Percentiles rank a stretch among this genome's conserved stretches.
Evolutionary conservation across 1,140 invertebrate genomes (phyloP).

Genomic region (Zophobas atratus): DNA sequence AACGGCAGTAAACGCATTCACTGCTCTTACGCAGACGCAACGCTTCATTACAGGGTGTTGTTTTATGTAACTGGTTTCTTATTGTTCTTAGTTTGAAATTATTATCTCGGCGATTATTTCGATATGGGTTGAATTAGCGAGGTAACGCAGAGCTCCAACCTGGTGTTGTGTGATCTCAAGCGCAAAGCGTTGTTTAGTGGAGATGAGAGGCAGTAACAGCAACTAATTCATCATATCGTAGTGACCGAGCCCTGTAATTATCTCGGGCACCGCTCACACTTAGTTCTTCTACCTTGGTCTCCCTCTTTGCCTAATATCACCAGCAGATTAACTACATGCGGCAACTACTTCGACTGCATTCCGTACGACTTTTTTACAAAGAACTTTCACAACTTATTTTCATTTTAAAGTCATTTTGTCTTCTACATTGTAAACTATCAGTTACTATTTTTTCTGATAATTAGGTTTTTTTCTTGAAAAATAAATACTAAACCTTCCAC

Average conservation of each 20-base stretch:
- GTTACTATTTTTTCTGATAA: too few relatives aligned
- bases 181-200: conserved; percentile 24
- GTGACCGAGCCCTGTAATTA: conserved; percentile 42
- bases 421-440: too few relatives aligned
- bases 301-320: conserved; percentile 45
- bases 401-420: conserved; percentile 33
- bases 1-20: conserved; percentile 59
- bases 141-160: conserved; percentile 12
- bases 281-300: conserved; percentile 12
- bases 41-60: background rate
- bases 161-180: conserved; percentile 30
- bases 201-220: conserved; percentile 47
- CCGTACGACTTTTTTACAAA: conserved; percentile 15
- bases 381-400: conserved; percentile 4
- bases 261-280: conserved; percentile 44
- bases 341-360: conserved; percentile 44
- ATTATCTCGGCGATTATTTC: conserved; percentile 12
- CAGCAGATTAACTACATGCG: conserved; percentile 40
- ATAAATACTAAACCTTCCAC: too few relatives aligned
- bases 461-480: too few relatives aligned
- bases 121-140: conserved; percentile 27
- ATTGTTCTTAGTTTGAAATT: conserved; percentile 14
- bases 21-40: conserved; percentile 58
- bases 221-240: conserved; percentile 50
- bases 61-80: conserved; percentile 2